Base-by-base conservation (phyloP, 2,113 vertebrate genomes). In the Pavo muticus region DNA sequence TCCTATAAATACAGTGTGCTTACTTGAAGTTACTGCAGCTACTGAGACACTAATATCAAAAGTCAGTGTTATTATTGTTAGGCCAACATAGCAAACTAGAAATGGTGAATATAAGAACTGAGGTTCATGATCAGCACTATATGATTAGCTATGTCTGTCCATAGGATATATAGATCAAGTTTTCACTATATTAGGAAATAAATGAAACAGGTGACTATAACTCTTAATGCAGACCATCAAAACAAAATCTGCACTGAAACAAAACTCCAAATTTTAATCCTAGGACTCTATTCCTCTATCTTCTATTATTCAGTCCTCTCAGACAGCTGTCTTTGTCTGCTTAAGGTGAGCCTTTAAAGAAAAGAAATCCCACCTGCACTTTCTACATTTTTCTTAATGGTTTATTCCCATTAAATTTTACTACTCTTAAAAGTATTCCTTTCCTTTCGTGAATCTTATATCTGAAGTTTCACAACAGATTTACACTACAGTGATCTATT, bases 21-120 rank as follows among this genome's bases (percentile, higher is more conserved):
- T 87, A 75, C 76, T 67, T 87, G 45, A 70, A 67, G 65, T 80
- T 88, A 54, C 47, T 68, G 4, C 35, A 78, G 63, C 9, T 10
- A 81, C 13, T 70, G 50, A 77, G 60, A 67, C 25, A 75, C 8
- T 40, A 94, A 78, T 81, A 81, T 74, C 21, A 56, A 87, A 84
- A 10, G 29, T 7, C 32, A 69, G 42, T 37, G 5, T 32, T 60
- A 24, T 0, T 0, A 45, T 73, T 57, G 11, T 52, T 75, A 72
- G 14, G 10, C 25, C 42, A 6, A 32, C 5, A 63, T 81, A 47
- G 9, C 4, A 37, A 44, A 14, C 10, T 32, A n/a, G 4, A 54
- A 89, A 39, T 3, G 1, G 6, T 57, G 52, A 77, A 2, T 54
- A 71, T 37, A 84, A 39, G n/a, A 14, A 48, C 39, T 30, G 35